Evolutionary conservation across 2,797 vertebrate genomes (phyloP), one percentile per base, ranked within the genome.

Genomic region (Eulemur coronatus): DNA sequence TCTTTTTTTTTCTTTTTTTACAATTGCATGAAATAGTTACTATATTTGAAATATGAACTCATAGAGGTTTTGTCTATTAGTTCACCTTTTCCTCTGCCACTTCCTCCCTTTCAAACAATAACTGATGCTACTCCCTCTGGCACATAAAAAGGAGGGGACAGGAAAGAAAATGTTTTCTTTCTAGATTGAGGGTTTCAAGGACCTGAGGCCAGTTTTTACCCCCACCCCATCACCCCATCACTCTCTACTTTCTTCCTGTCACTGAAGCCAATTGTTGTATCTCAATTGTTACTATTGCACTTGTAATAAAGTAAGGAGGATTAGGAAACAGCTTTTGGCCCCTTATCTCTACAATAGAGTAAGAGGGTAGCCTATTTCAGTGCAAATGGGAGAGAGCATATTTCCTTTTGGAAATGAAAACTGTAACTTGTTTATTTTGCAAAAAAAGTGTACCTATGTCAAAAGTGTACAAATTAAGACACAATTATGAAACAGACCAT

Each of bases 31-130:
- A 85, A 92, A 91, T 2, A 89, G 33, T 87, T 92, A 87, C 82
- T 65, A 70, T 72, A 78, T 88, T 94, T 92, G 57, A 90, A 96
- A 93, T 73, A 91, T 63, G 46, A 89, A 75, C 65, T 90, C 18
- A 89, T 91, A 43, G 14, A 46, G 52, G n/a, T 96, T 87, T 95
- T 95, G 26, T 89, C 55, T 41, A 87, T 87, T 80, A 84, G 30
- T 80, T 93, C 67, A 90, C 43, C 3, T 59, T 96, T 91, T 87
- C 13, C 67, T 69, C 72, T 59, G 57, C 48, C 7, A 59, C n/a
- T 24, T 43, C 30, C 6, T 30, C 61, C 41, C 15, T 61, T 95
- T 89, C 86, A 88, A 69, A 76, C 12, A 94, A 72, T 59, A 95
- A 90, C 48, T 85, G 41, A 55, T 30, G 69, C 20, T 84, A 14